phyloP scores from a whole-genome alignment of 2,797 vertebrate genomes.

The Dromococcyx pavoninus region DNA sequence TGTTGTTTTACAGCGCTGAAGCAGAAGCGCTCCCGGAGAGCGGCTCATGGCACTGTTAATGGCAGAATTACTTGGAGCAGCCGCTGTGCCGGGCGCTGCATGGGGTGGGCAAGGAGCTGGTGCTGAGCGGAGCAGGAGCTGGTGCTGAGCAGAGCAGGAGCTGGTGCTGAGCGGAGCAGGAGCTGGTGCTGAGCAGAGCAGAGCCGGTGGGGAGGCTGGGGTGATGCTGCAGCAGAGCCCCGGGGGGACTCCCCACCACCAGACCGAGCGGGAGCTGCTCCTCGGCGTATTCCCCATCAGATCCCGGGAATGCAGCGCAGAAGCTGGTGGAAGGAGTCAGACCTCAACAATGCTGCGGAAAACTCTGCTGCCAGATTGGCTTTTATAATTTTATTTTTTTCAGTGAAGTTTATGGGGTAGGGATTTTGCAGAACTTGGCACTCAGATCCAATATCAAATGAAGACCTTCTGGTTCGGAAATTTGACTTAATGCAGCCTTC shows the following conservation, averaged over 20 bases:
- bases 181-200: accelerated
- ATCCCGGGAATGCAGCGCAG: background rate
- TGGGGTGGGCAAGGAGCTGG: accelerated
- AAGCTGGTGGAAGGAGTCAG: conserved; percentile 37
- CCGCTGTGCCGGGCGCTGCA: background rate
- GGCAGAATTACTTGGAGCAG: background rate
- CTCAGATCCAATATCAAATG: conserved; percentile 35
- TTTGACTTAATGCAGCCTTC: conserved; percentile 37
- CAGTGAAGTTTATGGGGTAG: conserved; percentile 41
- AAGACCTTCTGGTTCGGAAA: conserved; percentile 68
- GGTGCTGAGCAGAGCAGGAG: accelerated
- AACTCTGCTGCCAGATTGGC: conserved; percentile 33
- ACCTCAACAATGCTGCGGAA: conserved; percentile 43
- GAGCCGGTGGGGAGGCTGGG: background rate
- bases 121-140: accelerated
- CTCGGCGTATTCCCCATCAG: background rate
- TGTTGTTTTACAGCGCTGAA: background rate
- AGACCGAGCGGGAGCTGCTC: background rate
- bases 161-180: accelerated
- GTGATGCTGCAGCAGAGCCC: background rate
- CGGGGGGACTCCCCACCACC: accelerated
- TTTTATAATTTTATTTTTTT: conserved; percentile 42
- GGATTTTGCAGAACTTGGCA: conserved; percentile 65
- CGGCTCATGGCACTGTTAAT: background rate
- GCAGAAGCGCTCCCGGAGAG: background rate